phyloP scores from a whole-genome alignment of 2,113 vertebrate genomes.

The Archilochus colubris region DNA sequence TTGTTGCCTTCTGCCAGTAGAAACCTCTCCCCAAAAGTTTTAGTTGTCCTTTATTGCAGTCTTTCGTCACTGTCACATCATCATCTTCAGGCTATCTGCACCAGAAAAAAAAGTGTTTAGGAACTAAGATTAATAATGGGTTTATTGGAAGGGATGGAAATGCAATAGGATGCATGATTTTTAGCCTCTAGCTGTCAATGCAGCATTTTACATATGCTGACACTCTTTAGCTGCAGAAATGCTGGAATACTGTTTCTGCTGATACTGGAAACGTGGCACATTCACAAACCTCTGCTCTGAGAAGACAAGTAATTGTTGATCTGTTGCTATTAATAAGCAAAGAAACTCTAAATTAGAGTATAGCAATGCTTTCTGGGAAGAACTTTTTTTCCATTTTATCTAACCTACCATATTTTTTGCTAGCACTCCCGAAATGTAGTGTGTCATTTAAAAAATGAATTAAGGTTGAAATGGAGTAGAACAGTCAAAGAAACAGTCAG shows the following conservation, averaged over 20 bases:
- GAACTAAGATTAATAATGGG: conserved; percentile 32
- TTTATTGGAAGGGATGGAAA: conserved; percentile 43
- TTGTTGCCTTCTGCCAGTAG: conserved; percentile 26
- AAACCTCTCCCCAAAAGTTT: conserved; percentile 42
- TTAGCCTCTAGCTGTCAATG: conserved; percentile 17
- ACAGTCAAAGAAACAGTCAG: background rate
- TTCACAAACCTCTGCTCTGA: background rate
- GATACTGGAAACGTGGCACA: background rate
- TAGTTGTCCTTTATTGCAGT: conserved; percentile 45
- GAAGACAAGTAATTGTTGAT: conserved; percentile 12
- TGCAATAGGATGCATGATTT: conserved; percentile 40
- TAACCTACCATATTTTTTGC: background rate
- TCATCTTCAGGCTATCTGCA: conserved; percentile 30
- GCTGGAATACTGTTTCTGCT: background rate
- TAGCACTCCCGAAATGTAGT: background rate
- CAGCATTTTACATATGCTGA: background rate
- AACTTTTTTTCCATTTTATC: background rate
- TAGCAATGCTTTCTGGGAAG: background rate
- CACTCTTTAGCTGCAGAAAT: background rate
- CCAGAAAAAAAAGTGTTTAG: conserved; percentile 21
- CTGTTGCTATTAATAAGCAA: conserved; percentile 28
- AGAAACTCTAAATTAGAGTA: background rate
- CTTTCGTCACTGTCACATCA: conserved; percentile 37
- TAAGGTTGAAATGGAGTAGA: background rate
- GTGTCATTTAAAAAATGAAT: background rate